Base-by-base conservation (phyloP, 92 coral and sea anemone species). In the Heliopora coerulea region DNA sequence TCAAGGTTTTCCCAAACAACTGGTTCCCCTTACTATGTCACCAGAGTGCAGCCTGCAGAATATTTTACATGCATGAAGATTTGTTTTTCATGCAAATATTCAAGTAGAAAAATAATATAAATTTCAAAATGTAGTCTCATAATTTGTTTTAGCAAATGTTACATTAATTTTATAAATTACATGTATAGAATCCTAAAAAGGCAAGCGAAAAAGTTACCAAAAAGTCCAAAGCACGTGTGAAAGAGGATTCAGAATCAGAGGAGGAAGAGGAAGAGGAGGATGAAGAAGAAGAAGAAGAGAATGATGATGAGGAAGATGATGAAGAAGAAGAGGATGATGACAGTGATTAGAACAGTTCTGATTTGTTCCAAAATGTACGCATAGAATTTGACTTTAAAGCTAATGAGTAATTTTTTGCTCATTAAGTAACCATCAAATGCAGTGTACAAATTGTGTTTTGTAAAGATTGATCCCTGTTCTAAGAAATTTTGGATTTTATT, bases 201-300 rank as follows among this genome's bases (percentile, higher is more conserved):
- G 52, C 90, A 39, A 84, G 86, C 1, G 83, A 86, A 21, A 83
- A 86, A 63, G 78, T 72, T 49, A 54, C 54, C 6, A 72, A 78
- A 56, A 89, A 86, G 63, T 46, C 62, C 48, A 81, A 81, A 68
- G 83, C 93, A 15, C 78, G 78, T 54, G 83, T 80, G 77, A 80
- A 73, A 48, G 78, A 80, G 18, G 97, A 83, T 31, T 80, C 86
- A 1, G 97, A 79, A 33, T 91, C 80, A 10, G 90, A 88, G n/a
- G 96, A 91, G 0, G 91, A 88, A 10, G 90, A 88, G n/a, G 96
- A 91, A 0, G 91, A 88, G n/a, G 96, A 91, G 0, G 91, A 92
- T 15, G 97, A 89, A 0, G 86, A 75, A 0, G 82, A 82, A 0
- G 82, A 82, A 11, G 82, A 82, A 0, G 78, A 82, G 0, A 79